Percentiles rank a stretch among this genome's conserved stretches.
These are phyloP conservation scores for Taxidea taxus DNA, from an alignment of 2,113 vertebrate species.

Conservation along the genomic window DNA sequence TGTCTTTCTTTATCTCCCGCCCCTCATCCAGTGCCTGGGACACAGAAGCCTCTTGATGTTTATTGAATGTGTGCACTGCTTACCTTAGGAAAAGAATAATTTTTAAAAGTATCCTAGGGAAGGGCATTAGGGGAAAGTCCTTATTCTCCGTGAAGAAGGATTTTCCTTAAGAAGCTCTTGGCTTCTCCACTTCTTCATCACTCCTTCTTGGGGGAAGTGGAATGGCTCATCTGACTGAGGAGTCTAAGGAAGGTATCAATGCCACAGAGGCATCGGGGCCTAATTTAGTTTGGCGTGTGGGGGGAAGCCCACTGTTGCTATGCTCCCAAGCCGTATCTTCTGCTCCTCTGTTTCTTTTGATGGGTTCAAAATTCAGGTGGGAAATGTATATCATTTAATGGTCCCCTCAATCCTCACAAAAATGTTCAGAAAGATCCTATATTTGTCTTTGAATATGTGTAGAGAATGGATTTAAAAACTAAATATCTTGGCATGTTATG, in stretches of 20 bases:
- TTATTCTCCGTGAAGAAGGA: background rate
- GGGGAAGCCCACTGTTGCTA: background rate
- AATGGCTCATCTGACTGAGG: background rate
- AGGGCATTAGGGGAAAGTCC: background rate
- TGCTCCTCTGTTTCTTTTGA: background rate
- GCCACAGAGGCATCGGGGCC: background rate
- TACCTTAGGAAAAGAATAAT: background rate
- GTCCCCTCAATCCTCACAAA: background rate
- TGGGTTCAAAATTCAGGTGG: background rate
- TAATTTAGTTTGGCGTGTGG: background rate
- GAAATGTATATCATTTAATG: background rate
- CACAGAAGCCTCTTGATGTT: background rate
- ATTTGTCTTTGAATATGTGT: slow-evolving; percentile 28
- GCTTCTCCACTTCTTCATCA: background rate
- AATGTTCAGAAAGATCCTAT: background rate
- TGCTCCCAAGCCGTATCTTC: background rate
- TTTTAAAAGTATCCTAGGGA: background rate
- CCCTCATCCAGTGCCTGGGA: background rate
- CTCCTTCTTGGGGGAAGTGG: background rate
- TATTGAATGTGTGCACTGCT: background rate
- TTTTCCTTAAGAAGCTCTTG: background rate
- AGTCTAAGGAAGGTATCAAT: background rate
- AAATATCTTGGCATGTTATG: background rate
- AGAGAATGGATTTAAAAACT: background rate
- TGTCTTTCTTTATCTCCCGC: background rate